These are phyloP conservation scores for Armadillidium nasatum DNA, from an alignment of 1,140 invertebrate genomes.

Conservation along the genomic window DNA sequence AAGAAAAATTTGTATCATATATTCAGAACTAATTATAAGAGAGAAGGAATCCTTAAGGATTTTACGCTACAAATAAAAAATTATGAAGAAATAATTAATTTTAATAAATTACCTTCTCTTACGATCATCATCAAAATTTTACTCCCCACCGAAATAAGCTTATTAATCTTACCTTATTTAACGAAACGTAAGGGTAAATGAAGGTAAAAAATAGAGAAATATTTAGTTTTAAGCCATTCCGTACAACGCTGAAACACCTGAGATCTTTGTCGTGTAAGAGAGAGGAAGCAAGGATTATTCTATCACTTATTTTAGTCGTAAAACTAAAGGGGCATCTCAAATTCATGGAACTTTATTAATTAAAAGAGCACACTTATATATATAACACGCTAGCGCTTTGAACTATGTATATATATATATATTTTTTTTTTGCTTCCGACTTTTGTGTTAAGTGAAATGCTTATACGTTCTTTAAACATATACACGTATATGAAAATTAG, in stretches of 20 bases:
- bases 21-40: neutral
- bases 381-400: neutral
- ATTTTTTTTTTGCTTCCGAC: neutral
- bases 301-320: neutral
- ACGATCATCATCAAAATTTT: conserved; percentile 5
- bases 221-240: neutral
- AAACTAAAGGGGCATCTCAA: conserved; percentile 3
- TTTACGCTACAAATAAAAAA: neutral
- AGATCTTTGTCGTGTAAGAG: neutral
- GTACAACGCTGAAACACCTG: neutral
- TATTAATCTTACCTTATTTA: neutral
- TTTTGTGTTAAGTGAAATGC: too few relatives aligned
- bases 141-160: neutral
- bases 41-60: neutral
- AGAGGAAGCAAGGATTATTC: neutral
- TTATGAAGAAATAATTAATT: neutral
- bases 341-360: neutral
- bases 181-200: neutral
- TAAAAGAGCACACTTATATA: too few relatives aligned
- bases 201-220: neutral
- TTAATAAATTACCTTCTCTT: neutral
- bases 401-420: neutral
- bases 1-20: neutral
- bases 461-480: too few relatives aligned
- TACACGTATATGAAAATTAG: neutral